Conservation (phyloP, 2,888 invertebrate species). For the Epinotia brunnichana region DNA sequence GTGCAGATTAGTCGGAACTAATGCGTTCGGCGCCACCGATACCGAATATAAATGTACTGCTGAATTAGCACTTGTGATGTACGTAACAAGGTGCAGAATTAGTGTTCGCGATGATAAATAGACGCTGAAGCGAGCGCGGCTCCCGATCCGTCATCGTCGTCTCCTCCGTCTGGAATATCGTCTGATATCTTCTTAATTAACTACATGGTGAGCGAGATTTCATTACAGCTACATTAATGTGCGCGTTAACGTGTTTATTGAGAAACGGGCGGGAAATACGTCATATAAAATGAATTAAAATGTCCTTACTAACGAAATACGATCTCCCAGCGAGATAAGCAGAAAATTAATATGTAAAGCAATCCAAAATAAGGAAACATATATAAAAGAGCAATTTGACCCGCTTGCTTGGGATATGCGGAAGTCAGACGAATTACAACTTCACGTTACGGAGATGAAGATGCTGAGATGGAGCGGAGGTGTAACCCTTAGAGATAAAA, state of each 20-base stretch:
- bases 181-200: constrained; percentile 34
- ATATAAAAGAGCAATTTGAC: too few relatives aligned
- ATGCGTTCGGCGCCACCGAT: constrained; percentile 28
- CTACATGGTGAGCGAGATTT: constrained; percentile 24
- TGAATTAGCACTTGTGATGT: constrained; percentile 4
- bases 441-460: too few relatives aligned
- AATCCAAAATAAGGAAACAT: too few relatives aligned
- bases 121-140: constrained; percentile 5
- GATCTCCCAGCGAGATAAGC: neutral
- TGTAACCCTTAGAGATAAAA: too few relatives aligned
- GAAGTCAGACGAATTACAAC: too few relatives aligned
- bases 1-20: constrained; percentile 40
- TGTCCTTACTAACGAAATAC: neutral
- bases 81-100: constrained; percentile 16
- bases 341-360: neutral
- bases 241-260: constrained; percentile 8
- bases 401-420: too few relatives aligned
- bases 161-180: neutral
- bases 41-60: constrained; percentile 17
- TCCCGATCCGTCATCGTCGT: constrained; percentile 32
- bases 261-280: neutral
- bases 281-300: neutral
- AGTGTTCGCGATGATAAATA: constrained; percentile 19
- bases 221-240: constrained; percentile 21
- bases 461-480: too few relatives aligned